Conservation (phyloP, 2,888 invertebrate genomes). For the Rhogogaster chlorosoma region DNA sequence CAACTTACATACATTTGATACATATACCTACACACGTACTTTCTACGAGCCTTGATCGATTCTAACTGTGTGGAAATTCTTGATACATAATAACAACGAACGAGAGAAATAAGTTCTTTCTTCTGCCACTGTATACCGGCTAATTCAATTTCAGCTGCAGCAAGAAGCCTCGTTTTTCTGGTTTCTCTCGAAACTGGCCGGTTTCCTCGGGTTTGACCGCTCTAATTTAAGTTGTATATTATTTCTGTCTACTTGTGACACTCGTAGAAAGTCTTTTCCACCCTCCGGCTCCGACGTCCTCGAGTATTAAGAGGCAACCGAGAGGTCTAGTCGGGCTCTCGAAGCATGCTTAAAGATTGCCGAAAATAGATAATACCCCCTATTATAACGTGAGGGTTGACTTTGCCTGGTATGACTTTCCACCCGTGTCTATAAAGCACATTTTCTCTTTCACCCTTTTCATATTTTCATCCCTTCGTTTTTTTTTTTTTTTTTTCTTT, state of each 20-base stretch:
- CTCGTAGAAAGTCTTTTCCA: neutral
- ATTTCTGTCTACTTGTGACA: neutral
- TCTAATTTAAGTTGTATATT: neutral
- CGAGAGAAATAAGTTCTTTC: neutral
- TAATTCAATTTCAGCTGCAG: neutral
- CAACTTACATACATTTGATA: neutral
- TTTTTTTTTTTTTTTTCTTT: neutral
- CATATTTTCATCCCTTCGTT: neutral
- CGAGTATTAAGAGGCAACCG: neutral
- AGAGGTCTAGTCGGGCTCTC: neutral
- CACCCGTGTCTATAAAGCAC: constrained; percentile 27
- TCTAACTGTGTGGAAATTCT: neutral
- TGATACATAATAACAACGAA: neutral
- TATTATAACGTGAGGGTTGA: neutral
- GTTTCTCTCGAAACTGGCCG: neutral
- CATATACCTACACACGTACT: neutral
- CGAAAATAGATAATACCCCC: neutral
- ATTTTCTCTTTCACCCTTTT: neutral
- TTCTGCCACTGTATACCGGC: neutral
- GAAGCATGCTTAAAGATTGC: neutral
- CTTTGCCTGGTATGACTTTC: neutral
- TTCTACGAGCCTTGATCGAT: neutral
- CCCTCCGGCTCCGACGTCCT: neutral
- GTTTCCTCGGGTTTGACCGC: neutral
- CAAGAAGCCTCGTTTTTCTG: neutral